phyloP scores from a whole-genome alignment of 1,140 invertebrate species.

The Watersipora subatra region DNA sequence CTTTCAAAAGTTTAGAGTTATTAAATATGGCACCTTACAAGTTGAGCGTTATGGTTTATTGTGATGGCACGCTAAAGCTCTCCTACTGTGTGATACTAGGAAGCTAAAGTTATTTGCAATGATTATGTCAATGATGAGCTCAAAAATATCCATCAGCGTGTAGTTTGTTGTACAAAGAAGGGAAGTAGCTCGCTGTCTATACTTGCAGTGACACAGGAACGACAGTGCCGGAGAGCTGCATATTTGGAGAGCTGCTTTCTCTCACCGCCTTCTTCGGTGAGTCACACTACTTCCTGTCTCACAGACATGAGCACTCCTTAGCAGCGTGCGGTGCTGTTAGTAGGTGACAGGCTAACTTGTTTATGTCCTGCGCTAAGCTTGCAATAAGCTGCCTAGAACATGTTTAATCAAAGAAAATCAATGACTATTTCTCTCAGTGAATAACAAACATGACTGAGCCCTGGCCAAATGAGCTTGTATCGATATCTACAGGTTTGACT shows the following conservation, averaged over 20 bases:
- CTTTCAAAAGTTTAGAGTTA: neutral
- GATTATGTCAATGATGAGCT: neutral
- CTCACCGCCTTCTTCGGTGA: conserved; percentile 35
- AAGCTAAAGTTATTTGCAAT: neutral
- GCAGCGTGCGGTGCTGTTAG: too few species aligned
- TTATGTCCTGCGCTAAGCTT: too few species aligned
- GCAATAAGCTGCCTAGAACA: too few species aligned
- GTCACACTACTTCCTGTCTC: conserved; percentile 4
- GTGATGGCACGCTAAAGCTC: neutral
- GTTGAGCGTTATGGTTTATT: neutral
- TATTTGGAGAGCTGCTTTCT: conserved; percentile 41
- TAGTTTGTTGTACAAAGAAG: too few species aligned
- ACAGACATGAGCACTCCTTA: too few species aligned
- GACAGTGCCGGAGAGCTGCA: conserved; percentile 39
- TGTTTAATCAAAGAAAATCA: too few species aligned
- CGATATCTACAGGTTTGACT: too few species aligned
- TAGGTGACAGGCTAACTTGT: too few species aligned
- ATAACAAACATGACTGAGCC: too few species aligned
- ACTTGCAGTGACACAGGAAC: conserved; percentile 39
- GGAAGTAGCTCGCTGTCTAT: neutral
- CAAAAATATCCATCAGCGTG: too few species aligned
- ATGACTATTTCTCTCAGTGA: too few species aligned
- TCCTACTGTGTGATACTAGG: neutral
- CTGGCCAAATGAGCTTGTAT: too few species aligned
- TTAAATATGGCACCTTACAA: neutral